Evolutionary conservation across 2,113 vertebrate species (phyloP), one percentile per base, ranked within the genome.

Genomic region (Ivindomyrus marchei): DNA sequence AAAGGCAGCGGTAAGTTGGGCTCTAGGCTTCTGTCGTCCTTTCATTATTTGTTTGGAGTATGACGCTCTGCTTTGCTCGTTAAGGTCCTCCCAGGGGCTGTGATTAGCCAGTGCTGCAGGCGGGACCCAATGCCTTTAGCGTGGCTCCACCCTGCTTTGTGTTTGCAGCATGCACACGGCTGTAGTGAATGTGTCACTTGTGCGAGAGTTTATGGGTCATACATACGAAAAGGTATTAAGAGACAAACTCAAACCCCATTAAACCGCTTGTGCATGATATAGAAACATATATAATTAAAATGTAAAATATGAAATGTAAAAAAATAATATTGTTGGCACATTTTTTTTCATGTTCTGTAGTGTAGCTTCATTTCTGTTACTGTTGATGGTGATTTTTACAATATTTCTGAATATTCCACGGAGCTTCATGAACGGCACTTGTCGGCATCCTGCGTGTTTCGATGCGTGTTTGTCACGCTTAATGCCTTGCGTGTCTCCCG

Each of bases 1-100:
- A 95, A 96, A 99, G 98, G 98, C 98, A 95, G 98, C 97, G 97
- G 98, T 99, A 98, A 99, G 98, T 98, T 92, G 92, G 92, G 90
- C 89, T 0, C 92, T 62, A 93, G 3, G 58, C 45, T 91, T 93
- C 21, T 94, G 91, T 90, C 92, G 90, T 88, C 88, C 19, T 52
- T 91, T 93, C 88, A 91, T 91, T 89, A 42, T 11, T 3, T n/a
- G 93, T 93, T 93, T 93, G 91, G 91, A 13, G 42, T 95, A 93
- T 94, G 92, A 89, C 94, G 94, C 45, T 3, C 24, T 3, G 7
- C 21, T 24, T 47, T 94, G 94, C 93, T 94, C 21, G 4, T 39
- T 42, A 80, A 42, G 36, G 36, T 19, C 36, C 74, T 19, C 13
- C 17, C 74, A 3, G 74, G 70, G 74, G 4, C 27, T 36, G 66